These are phyloP conservation scores for Tolmerus cingulatus DNA, from an alignment of 2,888 invertebrate species.

Conservation along the genomic window DNA sequence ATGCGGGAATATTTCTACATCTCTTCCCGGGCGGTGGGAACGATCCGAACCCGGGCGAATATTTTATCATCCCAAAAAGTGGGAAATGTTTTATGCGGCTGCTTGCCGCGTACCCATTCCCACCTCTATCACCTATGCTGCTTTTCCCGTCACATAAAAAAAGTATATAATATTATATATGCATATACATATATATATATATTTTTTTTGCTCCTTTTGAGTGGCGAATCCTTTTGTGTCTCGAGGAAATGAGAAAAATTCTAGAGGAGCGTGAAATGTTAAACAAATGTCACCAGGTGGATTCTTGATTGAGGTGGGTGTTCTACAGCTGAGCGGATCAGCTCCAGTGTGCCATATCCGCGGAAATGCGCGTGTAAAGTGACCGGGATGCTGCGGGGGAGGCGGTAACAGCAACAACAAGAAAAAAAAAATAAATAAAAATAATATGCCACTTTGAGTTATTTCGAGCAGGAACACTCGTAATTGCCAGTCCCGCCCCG, in stretches of 20 bases:
- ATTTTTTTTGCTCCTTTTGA: background rate
- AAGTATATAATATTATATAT: background rate
- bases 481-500: background rate
- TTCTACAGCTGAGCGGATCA: background rate
- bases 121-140: background rate
- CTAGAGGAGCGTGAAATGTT: slow-evolving; percentile 28
- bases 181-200: background rate
- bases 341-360: background rate
- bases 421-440: background rate
- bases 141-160: slow-evolving; percentile 3
- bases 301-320: slow-evolving; percentile 16
- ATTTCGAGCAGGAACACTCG: background rate
- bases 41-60: background rate
- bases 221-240: slow-evolving; percentile 33
- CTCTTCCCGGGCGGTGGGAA: background rate
- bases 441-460: background rate
- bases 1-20: background rate
- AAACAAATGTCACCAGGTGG: slow-evolving; percentile 38
- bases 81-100: slow-evolving; percentile 19
- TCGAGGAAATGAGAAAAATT: slow-evolving; percentile 40
- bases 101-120: background rate
- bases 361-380: background rate
- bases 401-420: background rate
- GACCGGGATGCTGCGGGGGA: background rate
- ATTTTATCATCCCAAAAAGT: slow-evolving; percentile 30